Evolutionary conservation across 2,888 invertebrate species (phyloP).

Genomic region (Rotaria sp.): DNA sequence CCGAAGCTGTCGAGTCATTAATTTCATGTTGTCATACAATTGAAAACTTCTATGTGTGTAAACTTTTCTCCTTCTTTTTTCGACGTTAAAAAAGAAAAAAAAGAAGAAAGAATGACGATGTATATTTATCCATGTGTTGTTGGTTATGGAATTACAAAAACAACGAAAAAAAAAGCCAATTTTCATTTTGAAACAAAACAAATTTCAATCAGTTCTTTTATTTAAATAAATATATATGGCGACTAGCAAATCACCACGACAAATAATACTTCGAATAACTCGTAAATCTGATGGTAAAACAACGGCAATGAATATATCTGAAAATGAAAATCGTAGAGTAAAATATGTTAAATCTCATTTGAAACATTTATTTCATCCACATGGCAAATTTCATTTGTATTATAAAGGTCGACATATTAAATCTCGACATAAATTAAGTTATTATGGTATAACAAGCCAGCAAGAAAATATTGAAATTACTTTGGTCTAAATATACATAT

Average conservation of each 20-base stretch:
- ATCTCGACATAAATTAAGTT: conserved; percentile 5
- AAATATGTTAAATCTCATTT: not conserved
- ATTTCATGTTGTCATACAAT: not conserved
- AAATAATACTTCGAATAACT: not conserved
- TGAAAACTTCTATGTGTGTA: not conserved
- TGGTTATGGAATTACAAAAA: not conserved
- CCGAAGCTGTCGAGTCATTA: not conserved
- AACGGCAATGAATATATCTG: not conserved
- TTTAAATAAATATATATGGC: not conserved
- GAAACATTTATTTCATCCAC: not conserved
- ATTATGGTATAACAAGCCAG: not conserved
- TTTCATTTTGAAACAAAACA: not conserved
- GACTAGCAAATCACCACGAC: not conserved
- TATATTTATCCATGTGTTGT: not conserved
- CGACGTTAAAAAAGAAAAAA: not conserved
- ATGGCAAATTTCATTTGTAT: conserved; percentile 15
- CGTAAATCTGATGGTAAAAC: conserved; percentile 20
- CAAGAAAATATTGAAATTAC: not conserved
- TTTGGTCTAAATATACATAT: not conserved
- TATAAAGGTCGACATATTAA: conserved; percentile 1
- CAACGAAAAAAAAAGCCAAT: not conserved
- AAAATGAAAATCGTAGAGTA: not conserved
- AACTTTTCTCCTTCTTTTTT: not conserved
- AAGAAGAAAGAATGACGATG: not conserved
- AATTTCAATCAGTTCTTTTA: not conserved